Conservation (phyloP, 1,140 invertebrate genomes). For the Cecropterus lyciades region DNA sequence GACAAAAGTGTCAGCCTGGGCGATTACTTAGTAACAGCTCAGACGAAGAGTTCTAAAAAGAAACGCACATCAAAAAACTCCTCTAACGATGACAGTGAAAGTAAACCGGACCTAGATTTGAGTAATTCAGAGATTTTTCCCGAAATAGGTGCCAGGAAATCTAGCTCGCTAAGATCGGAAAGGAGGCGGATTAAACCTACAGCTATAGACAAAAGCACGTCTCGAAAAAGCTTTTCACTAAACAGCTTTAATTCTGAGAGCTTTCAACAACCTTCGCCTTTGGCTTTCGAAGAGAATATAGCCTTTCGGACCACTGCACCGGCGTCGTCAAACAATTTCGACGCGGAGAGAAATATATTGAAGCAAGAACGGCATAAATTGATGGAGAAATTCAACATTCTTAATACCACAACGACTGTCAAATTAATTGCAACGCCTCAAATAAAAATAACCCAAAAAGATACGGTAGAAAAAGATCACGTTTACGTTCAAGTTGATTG, state of each 20-base stretch:
- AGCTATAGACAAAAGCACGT: conserved; percentile 62
- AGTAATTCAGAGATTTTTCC: conserved; percentile 75
- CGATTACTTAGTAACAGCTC: conserved; percentile 66
- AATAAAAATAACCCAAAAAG: conserved; percentile 63
- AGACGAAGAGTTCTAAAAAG: conserved; percentile 66
- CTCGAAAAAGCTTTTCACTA: conserved; percentile 64
- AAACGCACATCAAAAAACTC: conserved; percentile 56
- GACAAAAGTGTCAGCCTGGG: conserved; percentile 71
- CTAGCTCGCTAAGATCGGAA: conserved; percentile 61
- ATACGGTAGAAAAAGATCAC: conserved; percentile 49
- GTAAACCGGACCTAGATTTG: conserved; percentile 65
- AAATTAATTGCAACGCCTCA: conserved; percentile 56
- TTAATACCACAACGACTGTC: conserved; percentile 56
- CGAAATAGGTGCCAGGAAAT: conserved; percentile 72
- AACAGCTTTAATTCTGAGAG: conserved; percentile 64
- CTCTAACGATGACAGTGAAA: conserved; percentile 59
- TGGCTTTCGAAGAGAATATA: conserved; percentile 70
- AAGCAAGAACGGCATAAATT: conserved; percentile 76
- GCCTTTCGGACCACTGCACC: conserved; percentile 71
- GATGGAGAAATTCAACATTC: conserved; percentile 80
- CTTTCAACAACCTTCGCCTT: conserved; percentile 58
- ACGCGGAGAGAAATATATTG: conserved; percentile 72
- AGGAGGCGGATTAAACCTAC: conserved; percentile 78
- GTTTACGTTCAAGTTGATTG: conserved; percentile 59
- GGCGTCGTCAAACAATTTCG: conserved; percentile 65